These are phyloP conservation scores for Drosophila mercatorum DNA, from an alignment of 2,888 invertebrate genomes.

Conservation along the genomic window DNA sequence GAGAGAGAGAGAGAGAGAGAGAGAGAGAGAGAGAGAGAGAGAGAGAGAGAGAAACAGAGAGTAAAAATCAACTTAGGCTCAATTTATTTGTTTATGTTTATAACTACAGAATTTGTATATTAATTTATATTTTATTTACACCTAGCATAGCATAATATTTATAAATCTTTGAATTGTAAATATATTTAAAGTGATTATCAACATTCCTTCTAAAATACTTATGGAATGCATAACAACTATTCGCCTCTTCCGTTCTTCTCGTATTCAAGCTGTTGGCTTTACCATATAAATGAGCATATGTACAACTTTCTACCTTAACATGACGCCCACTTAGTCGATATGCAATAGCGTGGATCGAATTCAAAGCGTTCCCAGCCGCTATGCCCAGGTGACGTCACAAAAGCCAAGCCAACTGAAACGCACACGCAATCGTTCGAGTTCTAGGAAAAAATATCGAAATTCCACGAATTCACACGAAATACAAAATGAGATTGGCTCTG, in stretches of 20 bases:
- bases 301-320: constrained; percentile 18
- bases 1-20: not conserved
- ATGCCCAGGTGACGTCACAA: constrained; percentile 59
- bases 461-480: constrained; percentile 81
- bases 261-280: not conserved
- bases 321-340: constrained; percentile 12
- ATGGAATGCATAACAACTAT: not conserved
- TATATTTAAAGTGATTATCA: not conserved
- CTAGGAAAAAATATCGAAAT: constrained; percentile 83
- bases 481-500: constrained; percentile 67
- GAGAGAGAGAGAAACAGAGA: not conserved
- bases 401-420: constrained; percentile 23
- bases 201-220: not conserved
- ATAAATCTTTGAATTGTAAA: not conserved
- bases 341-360: not conserved
- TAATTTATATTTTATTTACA: not conserved
- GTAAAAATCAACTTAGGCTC: not conserved
- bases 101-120: not conserved
- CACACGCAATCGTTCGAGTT: constrained; percentile 59
- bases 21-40: not conserved
- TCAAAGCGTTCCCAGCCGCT: not conserved
- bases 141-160: not conserved
- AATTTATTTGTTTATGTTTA: constrained; percentile 7
- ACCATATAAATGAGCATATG: not conserved
- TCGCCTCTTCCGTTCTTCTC: not conserved